Percentiles rank a stretch among this genome's conserved stretches.
These are phyloP conservation scores for Anolis carolinensis DNA, from an alignment of 2,113 vertebrate genomes.

Conservation along the genomic window DNA sequence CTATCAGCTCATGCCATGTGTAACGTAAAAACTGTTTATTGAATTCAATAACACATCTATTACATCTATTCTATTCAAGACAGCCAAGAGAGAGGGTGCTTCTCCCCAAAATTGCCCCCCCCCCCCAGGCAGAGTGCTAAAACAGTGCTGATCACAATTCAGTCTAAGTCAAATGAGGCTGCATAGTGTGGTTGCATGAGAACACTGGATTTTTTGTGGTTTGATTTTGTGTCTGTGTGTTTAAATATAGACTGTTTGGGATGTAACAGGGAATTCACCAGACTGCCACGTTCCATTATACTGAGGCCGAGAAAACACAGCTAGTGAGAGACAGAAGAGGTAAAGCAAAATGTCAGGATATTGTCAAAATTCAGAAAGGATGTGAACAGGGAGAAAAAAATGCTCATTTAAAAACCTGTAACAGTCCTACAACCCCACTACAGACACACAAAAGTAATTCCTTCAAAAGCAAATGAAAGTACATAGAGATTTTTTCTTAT, in stretches of 20 bases:
- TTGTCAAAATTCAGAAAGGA: background rate
- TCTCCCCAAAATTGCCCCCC: background rate
- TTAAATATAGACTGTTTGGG: background rate
- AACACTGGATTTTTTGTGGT: background rate
- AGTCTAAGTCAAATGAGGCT: background rate
- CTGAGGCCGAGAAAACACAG: too few species aligned
- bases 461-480: background rate
- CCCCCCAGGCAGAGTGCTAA: background rate
- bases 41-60: too few species aligned
- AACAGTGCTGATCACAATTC: background rate
- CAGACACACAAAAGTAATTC: background rate
- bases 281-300: too few species aligned
- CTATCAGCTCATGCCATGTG: background rate
- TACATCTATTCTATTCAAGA: background rate
- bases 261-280: too few species aligned
- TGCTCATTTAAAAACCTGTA: background rate
- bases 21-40: background rate
- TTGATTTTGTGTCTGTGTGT: background rate
- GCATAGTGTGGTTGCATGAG: background rate
- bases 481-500: too few species aligned
- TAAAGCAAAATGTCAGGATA: background rate
- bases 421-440: background rate
- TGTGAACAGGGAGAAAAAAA: background rate
- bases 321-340: too few species aligned
- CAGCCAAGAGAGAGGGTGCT: background rate